Conservation (phyloP, 2,888 invertebrate genomes). For the Operophtera brumata region DNA sequence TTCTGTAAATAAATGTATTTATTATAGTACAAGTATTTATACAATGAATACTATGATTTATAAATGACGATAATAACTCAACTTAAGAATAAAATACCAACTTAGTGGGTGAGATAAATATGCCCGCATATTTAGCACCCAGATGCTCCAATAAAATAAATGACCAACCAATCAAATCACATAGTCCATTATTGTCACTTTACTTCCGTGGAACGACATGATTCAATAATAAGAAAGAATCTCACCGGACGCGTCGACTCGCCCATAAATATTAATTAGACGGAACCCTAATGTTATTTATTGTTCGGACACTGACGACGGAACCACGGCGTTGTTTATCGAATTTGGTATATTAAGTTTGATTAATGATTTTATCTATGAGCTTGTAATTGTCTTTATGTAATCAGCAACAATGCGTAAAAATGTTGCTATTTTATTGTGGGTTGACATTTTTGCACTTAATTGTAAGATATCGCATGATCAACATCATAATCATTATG, state of each 20-base stretch:
- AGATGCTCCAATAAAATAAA: slow-evolving; percentile 20
- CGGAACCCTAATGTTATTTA: slow-evolving; percentile 48
- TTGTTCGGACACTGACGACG: slow-evolving; percentile 32
- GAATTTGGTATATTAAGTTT: slow-evolving; percentile 29
- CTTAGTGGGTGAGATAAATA: background rate
- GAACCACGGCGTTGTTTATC: slow-evolving; percentile 29
- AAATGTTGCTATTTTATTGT: background rate
- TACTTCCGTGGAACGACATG: slow-evolving; percentile 35
- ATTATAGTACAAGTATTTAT: too few species aligned
- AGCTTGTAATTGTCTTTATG: background rate
- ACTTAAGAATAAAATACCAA: too few species aligned
- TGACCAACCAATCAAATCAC: slow-evolving; percentile 26
- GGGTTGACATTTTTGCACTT: too few species aligned
- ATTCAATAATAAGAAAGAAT: slow-evolving; percentile 52
- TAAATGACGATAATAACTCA: too few species aligned
- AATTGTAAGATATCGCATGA: too few species aligned
- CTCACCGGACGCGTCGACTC: slow-evolving; percentile 38
- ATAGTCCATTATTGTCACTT: slow-evolving; percentile 33
- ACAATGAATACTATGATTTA: too few species aligned
- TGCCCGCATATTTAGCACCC: slow-evolving; percentile 17
- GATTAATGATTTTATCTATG: slow-evolving; percentile 11
- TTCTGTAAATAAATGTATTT: too few species aligned
- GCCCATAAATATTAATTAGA: slow-evolving; percentile 59
- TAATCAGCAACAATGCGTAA: background rate
- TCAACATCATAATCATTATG: too few species aligned